Base-by-base conservation (phyloP, 2,113 vertebrate species). In the Lamprotornis superbus region DNA sequence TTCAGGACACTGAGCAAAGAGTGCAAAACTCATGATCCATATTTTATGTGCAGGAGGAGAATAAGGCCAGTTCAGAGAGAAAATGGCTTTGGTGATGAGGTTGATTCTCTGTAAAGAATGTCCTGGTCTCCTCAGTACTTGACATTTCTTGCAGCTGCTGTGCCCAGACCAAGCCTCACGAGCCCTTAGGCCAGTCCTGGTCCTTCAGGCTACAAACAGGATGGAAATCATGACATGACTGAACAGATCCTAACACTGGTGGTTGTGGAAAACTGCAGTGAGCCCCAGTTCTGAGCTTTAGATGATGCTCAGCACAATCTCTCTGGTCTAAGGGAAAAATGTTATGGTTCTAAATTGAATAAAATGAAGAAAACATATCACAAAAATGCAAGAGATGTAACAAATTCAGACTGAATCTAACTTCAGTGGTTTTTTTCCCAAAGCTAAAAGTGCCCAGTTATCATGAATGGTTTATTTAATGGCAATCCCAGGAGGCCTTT, bases 271-370 rank as follows among this genome's bases (percentile, higher is more conserved):
- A 28, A 40, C 15, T 49, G 22, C 60, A 56, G 5, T 19, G 44
- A 56, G 12, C 33, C 44, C 49, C n/a, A 31, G 8, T 25, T 23
- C 44, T 68, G 57, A 47, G 44, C 6, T 68, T 42, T 27, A 71
- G 10, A 23, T 44, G 12, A 2, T 9, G 37, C 28, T 33, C 49
- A 44, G 25, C 30, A 39, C 30, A 28, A 3, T n/a, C 37, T 57
- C 3, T 1, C 23, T 27, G n/a, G 12, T 9, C 17, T 11, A 25
- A 6, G 27, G 23, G 6, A 17, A 10, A 69, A 70, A 2, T 15
- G 24, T 9, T 13, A 24, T 30, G 18, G 20, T 17, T 81, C 44
- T 13, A 11, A 40, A 25, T 28, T 20, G n/a, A 63, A 68, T 17
- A 56, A 28, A 76, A 24, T 6, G 6, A 89, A 57, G 16, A 69